Percentiles rank a stretch among this genome's conserved stretches.
These are phyloP conservation scores for Cygnus olor DNA, from an alignment of 2,797 vertebrate genomes.

Conservation along the genomic window DNA sequence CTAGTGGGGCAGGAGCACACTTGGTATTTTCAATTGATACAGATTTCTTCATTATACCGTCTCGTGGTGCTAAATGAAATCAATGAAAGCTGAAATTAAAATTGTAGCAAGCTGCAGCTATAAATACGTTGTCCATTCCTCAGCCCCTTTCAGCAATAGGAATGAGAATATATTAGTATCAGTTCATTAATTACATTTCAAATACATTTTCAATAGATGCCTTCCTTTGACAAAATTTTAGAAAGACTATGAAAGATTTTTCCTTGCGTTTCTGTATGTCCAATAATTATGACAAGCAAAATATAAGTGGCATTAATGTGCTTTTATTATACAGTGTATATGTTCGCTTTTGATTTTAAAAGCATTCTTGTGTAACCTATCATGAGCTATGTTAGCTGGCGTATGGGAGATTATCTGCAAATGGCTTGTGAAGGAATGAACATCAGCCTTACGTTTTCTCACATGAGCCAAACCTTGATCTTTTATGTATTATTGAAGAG, in stretches of 20 bases:
- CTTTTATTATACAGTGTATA: not conserved
- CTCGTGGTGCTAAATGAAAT: slow-evolving; percentile 75
- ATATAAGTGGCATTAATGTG: not conserved
- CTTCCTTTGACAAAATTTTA: not conserved
- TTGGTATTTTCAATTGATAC: slow-evolving; percentile 73
- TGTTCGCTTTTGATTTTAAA: not conserved
- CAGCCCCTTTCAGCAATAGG: not conserved
- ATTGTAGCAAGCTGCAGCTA: slow-evolving; percentile 56
- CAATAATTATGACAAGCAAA: not conserved
- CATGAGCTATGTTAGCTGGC: not conserved
- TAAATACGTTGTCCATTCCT: slow-evolving; percentile 46
- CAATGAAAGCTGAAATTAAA: slow-evolving; percentile 75
- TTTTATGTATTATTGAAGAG: slow-evolving; percentile 62
- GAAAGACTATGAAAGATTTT: slow-evolving; percentile 2
- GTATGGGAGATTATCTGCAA: not conserved
- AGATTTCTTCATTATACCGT: slow-evolving; percentile 73
- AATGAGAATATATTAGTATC: slow-evolving; percentile 16
- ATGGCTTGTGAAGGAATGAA: slow-evolving; percentile 33
- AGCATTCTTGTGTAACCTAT: not conserved
- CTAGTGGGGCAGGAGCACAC: slow-evolving; percentile 67
- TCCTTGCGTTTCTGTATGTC: not conserved
- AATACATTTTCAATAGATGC: not conserved
- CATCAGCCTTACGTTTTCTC: slow-evolving; percentile 21
- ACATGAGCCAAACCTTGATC: slow-evolving; percentile 34
- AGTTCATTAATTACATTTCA: slow-evolving; percentile 65